These are phyloP conservation scores for Apocrypta bakeri DNA, from an alignment of 1,140 invertebrate species.

Conservation along the genomic window DNA sequence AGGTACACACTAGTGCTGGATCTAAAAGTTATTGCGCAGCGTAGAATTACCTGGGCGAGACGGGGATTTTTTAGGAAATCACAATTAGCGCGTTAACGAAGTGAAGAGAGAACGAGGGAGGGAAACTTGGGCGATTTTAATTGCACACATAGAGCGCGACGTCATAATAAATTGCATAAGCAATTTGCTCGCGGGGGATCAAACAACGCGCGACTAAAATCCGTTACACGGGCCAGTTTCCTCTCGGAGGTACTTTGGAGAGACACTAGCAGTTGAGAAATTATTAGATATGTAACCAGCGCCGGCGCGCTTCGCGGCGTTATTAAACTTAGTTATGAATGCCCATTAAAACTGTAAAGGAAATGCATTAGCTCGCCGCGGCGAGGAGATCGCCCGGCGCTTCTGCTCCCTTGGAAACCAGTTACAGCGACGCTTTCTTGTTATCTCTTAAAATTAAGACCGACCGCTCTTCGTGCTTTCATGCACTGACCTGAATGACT, in stretches of 20 bases:
- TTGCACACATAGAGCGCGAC: constrained; percentile 9
- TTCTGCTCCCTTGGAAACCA: constrained; percentile 4
- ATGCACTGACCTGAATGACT: background rate
- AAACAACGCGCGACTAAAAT: constrained; percentile 49
- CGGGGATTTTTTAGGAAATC: background rate
- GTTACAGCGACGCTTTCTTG: constrained; percentile 36
- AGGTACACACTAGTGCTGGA: too few relatives aligned
- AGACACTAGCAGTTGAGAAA: constrained; percentile 57
- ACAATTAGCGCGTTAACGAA: constrained; percentile 4
- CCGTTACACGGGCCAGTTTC: constrained; percentile 44
- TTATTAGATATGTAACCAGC: constrained; percentile 71
- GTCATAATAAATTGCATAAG: constrained; percentile 48
- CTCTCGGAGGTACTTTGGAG: constrained; percentile 49
- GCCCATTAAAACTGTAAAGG: constrained; percentile 74
- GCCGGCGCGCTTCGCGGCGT: constrained; percentile 62
- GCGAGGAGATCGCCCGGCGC: constrained; percentile 55
- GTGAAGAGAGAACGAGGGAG: background rate
- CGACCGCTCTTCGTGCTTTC: constrained; percentile 53
- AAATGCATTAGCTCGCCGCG: constrained; percentile 71
- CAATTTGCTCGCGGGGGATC: constrained; percentile 47
- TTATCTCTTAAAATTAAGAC: constrained; percentile 44
- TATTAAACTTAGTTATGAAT: constrained; percentile 75
- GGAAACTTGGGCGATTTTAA: constrained; percentile 27
- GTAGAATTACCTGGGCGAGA: background rate
- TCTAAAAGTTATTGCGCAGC: background rate